phyloP scores from a whole-genome alignment of 2,888 invertebrate genomes.

The Eristalis intricaria region DNA sequence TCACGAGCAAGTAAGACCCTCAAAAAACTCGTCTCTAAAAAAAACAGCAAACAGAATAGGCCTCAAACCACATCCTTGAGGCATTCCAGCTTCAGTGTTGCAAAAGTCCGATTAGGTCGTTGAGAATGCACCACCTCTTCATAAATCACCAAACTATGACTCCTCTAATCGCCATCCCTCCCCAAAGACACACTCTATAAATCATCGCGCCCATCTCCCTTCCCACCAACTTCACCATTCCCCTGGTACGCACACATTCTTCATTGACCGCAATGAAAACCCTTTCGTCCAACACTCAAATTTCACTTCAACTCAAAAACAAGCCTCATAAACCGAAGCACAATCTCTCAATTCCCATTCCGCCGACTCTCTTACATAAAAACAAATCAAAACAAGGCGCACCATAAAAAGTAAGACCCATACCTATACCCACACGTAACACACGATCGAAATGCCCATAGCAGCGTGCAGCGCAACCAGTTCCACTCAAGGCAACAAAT shows the following conservation, averaged over 20 bases:
- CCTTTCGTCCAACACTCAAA: background rate
- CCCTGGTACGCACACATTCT: background rate
- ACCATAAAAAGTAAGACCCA: background rate
- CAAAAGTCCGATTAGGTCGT: too few species aligned
- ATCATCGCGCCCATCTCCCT: too few species aligned
- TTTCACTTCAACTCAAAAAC: background rate
- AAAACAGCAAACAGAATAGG: too few species aligned
- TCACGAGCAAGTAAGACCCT: too few species aligned
- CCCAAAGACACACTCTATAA: too few species aligned
- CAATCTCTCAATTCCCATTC: background rate
- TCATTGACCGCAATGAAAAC: background rate
- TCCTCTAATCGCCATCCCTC: too few species aligned
- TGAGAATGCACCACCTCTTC: too few species aligned
- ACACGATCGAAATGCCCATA: slow-evolving; percentile 34
- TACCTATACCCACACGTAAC: slow-evolving; percentile 12
- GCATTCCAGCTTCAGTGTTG: too few species aligned
- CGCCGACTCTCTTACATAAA: slow-evolving; percentile 1
- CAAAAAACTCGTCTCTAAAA: too few species aligned
- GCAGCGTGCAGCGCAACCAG: slow-evolving; percentile 48
- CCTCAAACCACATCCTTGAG: too few species aligned
- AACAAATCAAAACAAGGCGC: slow-evolving; percentile 1
- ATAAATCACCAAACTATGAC: too few species aligned
- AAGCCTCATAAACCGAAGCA: background rate
- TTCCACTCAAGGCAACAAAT: slow-evolving; percentile 27
- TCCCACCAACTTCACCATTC: too few species aligned